Conservation (phyloP, 2,797 vertebrate genomes). For the Ctenopoma kingsleyae region DNA sequence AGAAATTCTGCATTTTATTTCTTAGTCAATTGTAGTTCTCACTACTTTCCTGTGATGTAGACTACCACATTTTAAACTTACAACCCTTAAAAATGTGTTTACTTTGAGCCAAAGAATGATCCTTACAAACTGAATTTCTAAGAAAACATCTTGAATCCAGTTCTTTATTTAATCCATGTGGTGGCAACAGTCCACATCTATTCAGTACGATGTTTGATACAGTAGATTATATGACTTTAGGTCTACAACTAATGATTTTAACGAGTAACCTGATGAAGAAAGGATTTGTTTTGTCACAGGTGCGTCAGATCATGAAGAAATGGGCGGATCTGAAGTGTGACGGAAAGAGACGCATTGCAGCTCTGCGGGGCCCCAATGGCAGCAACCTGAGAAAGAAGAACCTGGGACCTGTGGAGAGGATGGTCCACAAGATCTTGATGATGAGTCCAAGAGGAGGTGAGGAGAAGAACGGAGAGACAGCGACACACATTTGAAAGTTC, state of each 20-base stretch:
- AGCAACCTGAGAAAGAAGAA: conserved; percentile 75
- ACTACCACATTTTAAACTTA: not conserved
- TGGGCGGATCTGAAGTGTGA: conserved; percentile 88
- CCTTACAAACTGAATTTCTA: no score
- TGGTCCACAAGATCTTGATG: conserved; percentile 86
- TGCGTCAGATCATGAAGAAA: conserved; percentile 87
- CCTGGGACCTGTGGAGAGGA: conserved; percentile 82
- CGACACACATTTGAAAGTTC: no score
- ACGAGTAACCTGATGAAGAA: no score
- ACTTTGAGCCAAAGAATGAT: no score
- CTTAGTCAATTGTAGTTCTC: not conserved
- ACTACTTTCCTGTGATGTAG: not conserved
- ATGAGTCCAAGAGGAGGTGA: conserved; percentile 75
- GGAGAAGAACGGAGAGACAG: not conserved
- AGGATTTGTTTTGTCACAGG: conserved; percentile 43
- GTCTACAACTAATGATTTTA: no score
- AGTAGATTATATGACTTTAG: no score
- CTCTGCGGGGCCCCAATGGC: conserved; percentile 68
- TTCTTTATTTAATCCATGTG: no score
- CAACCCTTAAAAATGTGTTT: no score
- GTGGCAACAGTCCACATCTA: no score
- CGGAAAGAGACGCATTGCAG: conserved; percentile 79
- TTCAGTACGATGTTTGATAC: no score
- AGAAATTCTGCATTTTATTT: not conserved
- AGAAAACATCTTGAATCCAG: no score